Conservation (phyloP, 2,888 invertebrate genomes). For the Hypomecis punctinalis region DNA sequence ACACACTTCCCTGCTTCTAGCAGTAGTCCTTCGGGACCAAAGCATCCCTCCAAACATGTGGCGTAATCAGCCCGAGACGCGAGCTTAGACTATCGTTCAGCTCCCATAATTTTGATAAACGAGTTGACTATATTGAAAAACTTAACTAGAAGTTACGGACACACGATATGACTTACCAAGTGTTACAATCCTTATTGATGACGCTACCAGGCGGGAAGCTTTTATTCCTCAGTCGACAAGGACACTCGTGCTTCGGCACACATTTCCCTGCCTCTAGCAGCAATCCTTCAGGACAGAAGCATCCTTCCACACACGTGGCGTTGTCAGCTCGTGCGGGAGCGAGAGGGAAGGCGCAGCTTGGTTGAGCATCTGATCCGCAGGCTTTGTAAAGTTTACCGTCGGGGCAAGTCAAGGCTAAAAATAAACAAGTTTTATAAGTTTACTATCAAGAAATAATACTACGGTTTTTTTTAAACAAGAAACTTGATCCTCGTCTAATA, state of each 20-base stretch:
- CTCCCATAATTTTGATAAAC: too few relatives aligned
- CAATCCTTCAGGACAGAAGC: conserved; percentile 93
- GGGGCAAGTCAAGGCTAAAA: conserved; percentile 90
- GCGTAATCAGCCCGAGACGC: conserved; percentile 61
- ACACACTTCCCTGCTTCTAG: conserved; percentile 91
- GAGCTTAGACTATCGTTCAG: conserved; percentile 11
- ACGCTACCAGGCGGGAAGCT: conserved; percentile 88
- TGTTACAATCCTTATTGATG: conserved; percentile 93
- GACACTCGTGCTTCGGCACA: conserved; percentile 89
- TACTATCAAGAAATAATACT: background rate
- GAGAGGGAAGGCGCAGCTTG: conserved; percentile 88
- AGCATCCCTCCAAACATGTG: conserved; percentile 94
- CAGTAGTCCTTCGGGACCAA: conserved; percentile 92
- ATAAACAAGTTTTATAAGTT: background rate
- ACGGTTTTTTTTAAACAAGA: too few relatives aligned
- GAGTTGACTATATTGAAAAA: too few relatives aligned
- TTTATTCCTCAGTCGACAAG: conserved; percentile 91
- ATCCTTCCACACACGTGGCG: conserved; percentile 92
- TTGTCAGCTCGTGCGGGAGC: conserved; percentile 55
- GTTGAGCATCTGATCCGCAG: conserved; percentile 90
- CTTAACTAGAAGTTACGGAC: too few relatives aligned
- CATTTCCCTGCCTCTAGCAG: conserved; percentile 91
- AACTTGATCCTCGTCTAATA: too few relatives aligned
- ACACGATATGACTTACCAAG: conserved; percentile 83
- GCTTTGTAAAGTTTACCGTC: conserved; percentile 91